phyloP scores from a whole-genome alignment of 2,888 invertebrate genomes.

The Nomada goodeniana region DNA sequence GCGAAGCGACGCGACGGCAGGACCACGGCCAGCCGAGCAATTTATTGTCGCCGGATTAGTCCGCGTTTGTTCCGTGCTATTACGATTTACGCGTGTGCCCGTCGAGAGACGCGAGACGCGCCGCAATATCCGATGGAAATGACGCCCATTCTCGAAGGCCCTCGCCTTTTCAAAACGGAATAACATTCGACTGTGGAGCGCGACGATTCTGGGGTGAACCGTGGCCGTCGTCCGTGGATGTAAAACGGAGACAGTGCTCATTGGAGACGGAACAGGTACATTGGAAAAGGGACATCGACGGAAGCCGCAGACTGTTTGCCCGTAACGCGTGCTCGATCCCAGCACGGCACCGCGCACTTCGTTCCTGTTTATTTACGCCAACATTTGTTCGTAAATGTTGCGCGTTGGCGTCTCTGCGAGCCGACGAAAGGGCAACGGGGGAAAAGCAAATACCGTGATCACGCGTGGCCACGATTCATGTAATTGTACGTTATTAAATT shows the following conservation, averaged over 20 bases:
- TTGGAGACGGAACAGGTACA: background rate
- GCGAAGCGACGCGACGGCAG: no score
- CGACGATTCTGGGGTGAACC: no score
- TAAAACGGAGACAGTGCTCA: background rate
- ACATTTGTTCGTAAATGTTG: background rate
- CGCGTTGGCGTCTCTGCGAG: background rate
- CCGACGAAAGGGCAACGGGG: no score
- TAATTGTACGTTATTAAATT: background rate
- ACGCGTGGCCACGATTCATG: background rate
- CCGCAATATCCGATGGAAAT: no score
- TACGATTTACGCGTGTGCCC: background rate
- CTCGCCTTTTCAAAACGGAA: no score
- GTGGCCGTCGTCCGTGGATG: background rate
- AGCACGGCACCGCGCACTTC: background rate
- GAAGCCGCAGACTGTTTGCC: background rate
- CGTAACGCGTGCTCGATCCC: background rate
- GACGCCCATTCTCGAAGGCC: no score
- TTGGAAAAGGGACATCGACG: background rate
- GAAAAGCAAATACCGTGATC: background rate
- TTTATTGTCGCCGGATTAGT: background rate
- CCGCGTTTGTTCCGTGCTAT: background rate
- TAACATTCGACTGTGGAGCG: no score
- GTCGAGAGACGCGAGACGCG: no score
- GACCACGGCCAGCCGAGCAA: background rate
- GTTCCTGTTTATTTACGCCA: background rate